Evolutionary conservation across 2,888 invertebrate species (phyloP).

Genomic region (Ophonus ardosiacus): DNA sequence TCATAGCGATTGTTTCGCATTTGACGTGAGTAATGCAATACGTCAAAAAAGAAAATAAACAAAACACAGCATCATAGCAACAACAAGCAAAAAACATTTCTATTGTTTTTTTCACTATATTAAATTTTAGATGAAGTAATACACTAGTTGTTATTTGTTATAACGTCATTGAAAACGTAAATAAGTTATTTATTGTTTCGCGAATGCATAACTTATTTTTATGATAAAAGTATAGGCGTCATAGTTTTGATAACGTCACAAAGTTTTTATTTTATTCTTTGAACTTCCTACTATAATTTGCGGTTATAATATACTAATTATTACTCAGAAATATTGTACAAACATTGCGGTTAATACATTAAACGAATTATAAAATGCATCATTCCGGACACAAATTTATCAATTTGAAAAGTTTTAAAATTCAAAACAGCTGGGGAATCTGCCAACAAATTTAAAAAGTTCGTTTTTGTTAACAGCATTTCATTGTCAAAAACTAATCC

Average conservation of each 20-base stretch:
- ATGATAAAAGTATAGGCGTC: neutral
- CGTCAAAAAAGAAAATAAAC: slow-evolving; percentile 16
- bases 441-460: slow-evolving; percentile 22
- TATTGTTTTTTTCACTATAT: neutral
- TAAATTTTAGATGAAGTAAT: neutral
- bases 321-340: neutral
- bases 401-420: slow-evolving; percentile 11
- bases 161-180: neutral
- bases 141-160: neutral
- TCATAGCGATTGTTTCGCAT: slow-evolving; percentile 13
- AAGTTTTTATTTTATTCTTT: neutral
- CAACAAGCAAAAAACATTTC: neutral
- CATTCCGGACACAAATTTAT: neutral
- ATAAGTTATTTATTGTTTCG: neutral
- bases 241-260: neutral
- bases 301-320: slow-evolving; percentile 2
- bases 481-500: slow-evolving; percentile 30
- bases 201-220: neutral
- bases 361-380: neutral
- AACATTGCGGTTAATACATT: neutral
- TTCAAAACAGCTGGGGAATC: neutral
- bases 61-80: neutral
- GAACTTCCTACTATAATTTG: slow-evolving; percentile 24
- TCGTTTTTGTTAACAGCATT: slow-evolving; percentile 1
- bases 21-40: slow-evolving; percentile 16